Evolutionary conservation across 2,888 invertebrate species (phyloP), one percentile per base, ranked within the genome.

Genomic region (Flabesymbios commensalis): DNA sequence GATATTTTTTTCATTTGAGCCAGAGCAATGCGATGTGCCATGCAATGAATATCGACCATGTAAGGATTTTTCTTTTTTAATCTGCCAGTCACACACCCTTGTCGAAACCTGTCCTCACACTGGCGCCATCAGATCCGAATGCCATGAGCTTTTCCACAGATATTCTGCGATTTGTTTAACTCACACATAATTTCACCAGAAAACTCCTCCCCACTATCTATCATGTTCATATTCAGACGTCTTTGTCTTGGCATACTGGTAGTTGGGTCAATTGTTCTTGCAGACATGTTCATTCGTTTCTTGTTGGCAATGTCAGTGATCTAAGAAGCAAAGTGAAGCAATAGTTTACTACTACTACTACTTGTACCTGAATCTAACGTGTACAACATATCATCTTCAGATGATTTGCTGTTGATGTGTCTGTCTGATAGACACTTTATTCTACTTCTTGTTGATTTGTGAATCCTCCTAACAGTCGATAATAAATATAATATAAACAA

Each of bases 1-100:
- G 51, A 49, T 49, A 49, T 19, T n/a, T n/a, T n/a, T n/a, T n/a
- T n/a, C n/a, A n/a, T n/a, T n/a, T n/a, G 10, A 49, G 26, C 22
- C 24, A 49, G 51, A 14, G 51, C 51, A 22, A 49, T 24, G 22
- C 51, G 7, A 19, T 49, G 51, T 22, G 51, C 51, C 29, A 49
- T 49, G 29, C 51, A 49, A 22, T 49, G 51, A 19, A 49, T 22
- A 26, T 49, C 26, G 5, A 49, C 51, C 7, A 49, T 14, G 51
- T 49, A 19, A 14, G 51, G 51, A 28, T 49, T 49, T 28, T 26
- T 22, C 22, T 24, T 19, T 19, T 28, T 49, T 10, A 49, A 29
- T 14, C 29, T 7, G 14, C 51, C 51, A 29, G 10, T 26, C 10
- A 49, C 28, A n/a, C n/a, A 10, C 51, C 51, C 29, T 28, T 49